Evolutionary conservation across 2,888 invertebrate species (phyloP).

Genomic region (Hybos culiciformis): DNA sequence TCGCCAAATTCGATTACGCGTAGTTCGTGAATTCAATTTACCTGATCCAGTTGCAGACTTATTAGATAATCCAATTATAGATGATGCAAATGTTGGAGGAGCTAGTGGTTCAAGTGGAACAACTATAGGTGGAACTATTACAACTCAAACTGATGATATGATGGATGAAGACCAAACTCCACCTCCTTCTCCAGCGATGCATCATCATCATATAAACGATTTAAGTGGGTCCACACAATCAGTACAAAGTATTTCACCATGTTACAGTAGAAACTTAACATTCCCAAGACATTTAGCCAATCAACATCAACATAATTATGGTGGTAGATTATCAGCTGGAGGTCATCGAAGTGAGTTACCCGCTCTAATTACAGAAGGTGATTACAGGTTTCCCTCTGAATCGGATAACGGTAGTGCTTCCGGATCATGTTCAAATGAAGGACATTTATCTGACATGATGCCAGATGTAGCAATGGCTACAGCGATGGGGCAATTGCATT

Average conservation of each 20-base stretch:
- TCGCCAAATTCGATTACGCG: slow-evolving; percentile 68
- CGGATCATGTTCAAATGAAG: slow-evolving; percentile 47
- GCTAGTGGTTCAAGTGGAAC: slow-evolving; percentile 14
- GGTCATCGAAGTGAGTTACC: slow-evolving; percentile 46
- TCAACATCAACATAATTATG: slow-evolving; percentile 20
- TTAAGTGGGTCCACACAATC: slow-evolving; percentile 17
- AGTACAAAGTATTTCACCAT: slow-evolving; percentile 32
- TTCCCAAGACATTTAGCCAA: slow-evolving; percentile 40
- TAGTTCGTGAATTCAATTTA: slow-evolving; percentile 85
- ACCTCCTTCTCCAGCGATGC: slow-evolving; percentile 36
- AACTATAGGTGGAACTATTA: slow-evolving; percentile 23
- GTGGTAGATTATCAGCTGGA: slow-evolving; percentile 27
- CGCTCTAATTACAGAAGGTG: slow-evolving; percentile 51
- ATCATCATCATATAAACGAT: neutral
- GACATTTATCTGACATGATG: slow-evolving; percentile 69
- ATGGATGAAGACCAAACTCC: slow-evolving; percentile 29
- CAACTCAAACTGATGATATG: slow-evolving; percentile 26
- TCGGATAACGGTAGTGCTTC: slow-evolving; percentile 21
- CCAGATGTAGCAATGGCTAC: slow-evolving; percentile 91
- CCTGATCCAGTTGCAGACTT: slow-evolving; percentile 79
- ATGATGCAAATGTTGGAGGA: slow-evolving; percentile 22
- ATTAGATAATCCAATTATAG: slow-evolving; percentile 44
- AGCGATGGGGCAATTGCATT: slow-evolving; percentile 53
- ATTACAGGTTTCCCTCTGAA: slow-evolving; percentile 32
- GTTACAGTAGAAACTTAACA: slow-evolving; percentile 48